phyloP scores from a whole-genome alignment of 2,113 vertebrate genomes.

The Brachyhypopomus gauderio region DNA sequence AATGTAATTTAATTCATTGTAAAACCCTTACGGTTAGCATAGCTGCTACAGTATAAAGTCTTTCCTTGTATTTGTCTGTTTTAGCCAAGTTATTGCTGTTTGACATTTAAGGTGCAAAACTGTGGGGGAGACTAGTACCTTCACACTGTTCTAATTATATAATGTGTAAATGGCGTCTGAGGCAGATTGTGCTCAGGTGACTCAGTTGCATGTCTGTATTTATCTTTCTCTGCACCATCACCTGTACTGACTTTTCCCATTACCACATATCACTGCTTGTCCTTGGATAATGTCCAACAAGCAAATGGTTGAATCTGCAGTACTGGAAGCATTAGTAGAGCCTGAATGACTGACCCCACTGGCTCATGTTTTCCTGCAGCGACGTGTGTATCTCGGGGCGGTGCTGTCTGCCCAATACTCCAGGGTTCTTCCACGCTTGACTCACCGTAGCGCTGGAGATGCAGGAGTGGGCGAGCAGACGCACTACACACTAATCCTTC shows the following conservation, averaged over 20 bases:
- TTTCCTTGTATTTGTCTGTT: no score
- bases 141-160: neutral
- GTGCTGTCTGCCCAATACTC: conserved; percentile 13
- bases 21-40: neutral
- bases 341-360: neutral
- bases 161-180: neutral
- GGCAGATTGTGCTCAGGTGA: neutral
- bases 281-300: neutral
- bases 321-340: neutral
- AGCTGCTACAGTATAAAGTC: no score
- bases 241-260: neutral
- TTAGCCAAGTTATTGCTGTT: no score
- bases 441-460: neutral
- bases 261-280: neutral
- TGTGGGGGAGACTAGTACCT: neutral
- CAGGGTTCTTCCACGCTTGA: neutral
- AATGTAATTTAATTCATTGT: conserved; percentile 6
- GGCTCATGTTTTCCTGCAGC: neutral
- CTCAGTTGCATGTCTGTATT: neutral
- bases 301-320: neutral
- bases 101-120: no score
- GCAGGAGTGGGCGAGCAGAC: conserved; percentile 7
- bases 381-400: neutral
- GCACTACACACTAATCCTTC: conserved; percentile 22
- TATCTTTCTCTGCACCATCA: neutral